Percentiles rank a stretch among this genome's conserved stretches.
Evolutionary conservation across 37 sponge, comb jelly and placozoan species (phyloP).

Genomic region (Spongilla lacustris): DNA sequence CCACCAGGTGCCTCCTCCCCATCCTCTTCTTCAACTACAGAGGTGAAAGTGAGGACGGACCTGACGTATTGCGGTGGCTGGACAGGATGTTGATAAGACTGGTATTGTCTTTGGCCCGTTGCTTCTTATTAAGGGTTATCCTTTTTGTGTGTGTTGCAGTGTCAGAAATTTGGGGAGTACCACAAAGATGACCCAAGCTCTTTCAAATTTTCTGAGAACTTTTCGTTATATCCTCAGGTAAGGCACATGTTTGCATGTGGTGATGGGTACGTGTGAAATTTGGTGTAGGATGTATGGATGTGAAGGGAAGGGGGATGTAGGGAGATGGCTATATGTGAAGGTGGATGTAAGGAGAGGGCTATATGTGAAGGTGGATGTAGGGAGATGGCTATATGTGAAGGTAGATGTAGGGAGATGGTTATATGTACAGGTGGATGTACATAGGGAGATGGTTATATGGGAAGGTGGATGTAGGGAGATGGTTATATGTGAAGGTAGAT

Average conservation of each 20-base stretch:
- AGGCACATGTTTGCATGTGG: not conserved
- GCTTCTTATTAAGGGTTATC: not conserved
- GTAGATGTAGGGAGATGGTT: not conserved
- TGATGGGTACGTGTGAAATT: not conserved
- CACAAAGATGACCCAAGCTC: constrained; percentile 91
- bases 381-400: no score
- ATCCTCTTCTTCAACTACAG: constrained; percentile 28
- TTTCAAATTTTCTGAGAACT: constrained; percentile 94
- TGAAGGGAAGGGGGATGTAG: not conserved
- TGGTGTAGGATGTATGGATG: not conserved
- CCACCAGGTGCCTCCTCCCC: not conserved
- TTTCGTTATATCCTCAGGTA: constrained; percentile 98
- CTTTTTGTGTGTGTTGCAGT: constrained; percentile 34
- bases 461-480: not conserved
- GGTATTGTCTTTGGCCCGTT: no score
- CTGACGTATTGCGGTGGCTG: constrained; percentile 97
- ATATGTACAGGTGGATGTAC: no score
- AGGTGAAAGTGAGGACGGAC: constrained; percentile 93
- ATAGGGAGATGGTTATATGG: not conserved
- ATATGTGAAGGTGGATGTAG: no score
- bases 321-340: not conserved
- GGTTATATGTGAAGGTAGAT: not conserved
- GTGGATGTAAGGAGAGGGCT: not conserved
- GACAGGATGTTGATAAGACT: constrained; percentile 96
- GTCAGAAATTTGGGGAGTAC: constrained; percentile 98